These are phyloP conservation scores for Euspilapteryx auroguttella DNA, from an alignment of 2,888 invertebrate genomes.

Conservation along the genomic window DNA sequence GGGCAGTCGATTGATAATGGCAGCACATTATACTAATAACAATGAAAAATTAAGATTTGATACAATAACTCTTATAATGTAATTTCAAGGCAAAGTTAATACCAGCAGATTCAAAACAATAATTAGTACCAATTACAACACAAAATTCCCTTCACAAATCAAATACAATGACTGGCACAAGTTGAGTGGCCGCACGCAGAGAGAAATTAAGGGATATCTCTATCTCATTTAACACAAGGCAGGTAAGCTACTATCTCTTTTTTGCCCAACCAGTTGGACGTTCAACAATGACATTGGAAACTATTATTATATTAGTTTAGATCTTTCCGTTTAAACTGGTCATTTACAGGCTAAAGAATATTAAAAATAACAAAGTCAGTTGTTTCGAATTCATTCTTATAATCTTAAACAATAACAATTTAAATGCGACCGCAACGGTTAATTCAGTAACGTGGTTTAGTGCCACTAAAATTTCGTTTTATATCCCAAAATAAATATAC, in stretches of 20 bases:
- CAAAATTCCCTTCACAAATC: slow-evolving; percentile 45
- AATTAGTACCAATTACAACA: slow-evolving; percentile 52
- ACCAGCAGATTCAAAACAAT: slow-evolving; percentile 41
- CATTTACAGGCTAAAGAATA: slow-evolving; percentile 10
- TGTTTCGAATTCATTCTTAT: too few relatives aligned
- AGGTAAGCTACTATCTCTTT: slow-evolving; percentile 12
- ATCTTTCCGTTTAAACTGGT: slow-evolving; percentile 15
- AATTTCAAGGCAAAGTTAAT: too few relatives aligned
- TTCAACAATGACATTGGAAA: slow-evolving; percentile 15
- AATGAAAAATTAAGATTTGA: slow-evolving; percentile 13
- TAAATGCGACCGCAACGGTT: too few relatives aligned
- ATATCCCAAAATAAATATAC: slow-evolving; percentile 43
- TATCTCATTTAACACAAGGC: slow-evolving; percentile 18
- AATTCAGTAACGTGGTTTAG: too few relatives aligned
- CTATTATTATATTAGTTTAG: too few relatives aligned
- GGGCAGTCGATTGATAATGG: too few relatives aligned
- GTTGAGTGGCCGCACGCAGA: slow-evolving; percentile 47
- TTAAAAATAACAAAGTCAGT: too few relatives aligned
- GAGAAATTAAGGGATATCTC: slow-evolving; percentile 28
- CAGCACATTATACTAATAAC: too few relatives aligned
- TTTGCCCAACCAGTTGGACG: slow-evolving; percentile 12
- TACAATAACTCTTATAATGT: too few relatives aligned
- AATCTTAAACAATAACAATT: too few relatives aligned
- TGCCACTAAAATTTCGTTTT: too few relatives aligned
- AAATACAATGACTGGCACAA: slow-evolving; percentile 53